Percentiles rank a stretch among this genome's conserved stretches.
Conservation (phyloP, 1,140 invertebrate species). For the silkworm (Bombyx mori) region ASM3026992v2 NC_085108.1:3420501-3421000, state of each 20-base stretch:
- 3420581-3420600: constrained; percentile 2
- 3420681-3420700: too few relatives aligned
- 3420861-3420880: background rate
- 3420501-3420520: too few relatives aligned
- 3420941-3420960: constrained; percentile 4
- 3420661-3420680: too few relatives aligned
- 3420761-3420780: background rate
- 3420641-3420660: background rate
- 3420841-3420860: constrained; percentile 9
- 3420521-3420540: too few relatives aligned
- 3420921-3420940: constrained; percentile 7
- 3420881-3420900: constrained; percentile 10
- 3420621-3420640: constrained; percentile 1
- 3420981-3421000: constrained; percentile 3
- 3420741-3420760: too few relatives aligned
- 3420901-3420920: constrained; percentile 8
- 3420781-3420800: constrained; percentile 6
- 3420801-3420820: constrained; percentile 6
- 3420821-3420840: constrained; percentile 11
- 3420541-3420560: too few relatives aligned
- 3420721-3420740: too few relatives aligned
- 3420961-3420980: constrained; percentile 3
- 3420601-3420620: background rate
- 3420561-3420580: background rate
- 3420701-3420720: too few relatives aligned